A percentile compares a stretch with the other conserved stretches of the same genome.
Conservation (phyloP, 2,797 vertebrate genomes). For the Morelia viridis region DNA sequence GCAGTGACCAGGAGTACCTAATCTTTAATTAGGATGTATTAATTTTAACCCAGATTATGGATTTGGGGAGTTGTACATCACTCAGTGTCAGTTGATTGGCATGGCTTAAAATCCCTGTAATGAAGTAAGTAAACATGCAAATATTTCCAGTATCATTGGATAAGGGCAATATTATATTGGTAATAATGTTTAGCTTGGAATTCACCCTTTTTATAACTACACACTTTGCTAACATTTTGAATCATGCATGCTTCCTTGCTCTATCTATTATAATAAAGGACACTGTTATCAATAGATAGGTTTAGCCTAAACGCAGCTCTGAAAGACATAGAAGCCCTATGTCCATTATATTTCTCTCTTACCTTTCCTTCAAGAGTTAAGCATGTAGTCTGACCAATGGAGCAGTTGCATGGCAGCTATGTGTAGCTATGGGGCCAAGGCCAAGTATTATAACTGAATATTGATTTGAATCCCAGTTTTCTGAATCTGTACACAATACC, state of each 20-base stretch:
- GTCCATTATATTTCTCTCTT: background rate
- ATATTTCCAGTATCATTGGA: background rate
- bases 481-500: background rate
- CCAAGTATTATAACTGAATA: background rate
- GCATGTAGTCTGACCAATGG: background rate
- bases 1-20: background rate
- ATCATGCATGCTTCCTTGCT: background rate
- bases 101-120: background rate
- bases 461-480: background rate
- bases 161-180: background rate
- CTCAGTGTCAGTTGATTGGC: background rate
- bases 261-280: background rate
- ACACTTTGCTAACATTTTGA: background rate
- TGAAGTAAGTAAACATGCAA: background rate
- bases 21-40: background rate
- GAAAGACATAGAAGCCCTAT: background rate
- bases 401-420: background rate
- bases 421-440: background rate
- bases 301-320: background rate
- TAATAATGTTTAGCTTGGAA: background rate
- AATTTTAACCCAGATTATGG: background rate
- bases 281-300: background rate
- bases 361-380: background rate
- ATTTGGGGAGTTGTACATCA: background rate
- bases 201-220: background rate